Evolutionary conservation across 2,888 invertebrate genomes (phyloP).

Genomic region (Linnaemya vulpina): DNA sequence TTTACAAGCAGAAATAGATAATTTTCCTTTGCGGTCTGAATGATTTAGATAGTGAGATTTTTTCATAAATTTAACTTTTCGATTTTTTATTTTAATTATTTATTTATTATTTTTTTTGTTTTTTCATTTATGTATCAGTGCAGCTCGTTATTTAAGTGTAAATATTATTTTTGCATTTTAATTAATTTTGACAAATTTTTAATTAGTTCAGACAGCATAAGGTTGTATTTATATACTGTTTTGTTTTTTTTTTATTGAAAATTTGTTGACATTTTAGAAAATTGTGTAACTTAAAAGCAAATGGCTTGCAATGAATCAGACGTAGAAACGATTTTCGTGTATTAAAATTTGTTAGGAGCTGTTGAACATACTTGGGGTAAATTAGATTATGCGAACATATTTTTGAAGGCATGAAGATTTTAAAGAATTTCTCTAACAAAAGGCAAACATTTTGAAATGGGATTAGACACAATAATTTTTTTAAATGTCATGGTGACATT

Average conservation of each 20-base stretch:
- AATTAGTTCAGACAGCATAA: conserved; percentile 51
- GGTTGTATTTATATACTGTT: background rate
- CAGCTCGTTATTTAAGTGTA: conserved; percentile 10
- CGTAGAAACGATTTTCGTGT: background rate
- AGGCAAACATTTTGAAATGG: background rate
- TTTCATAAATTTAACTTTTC: conserved; percentile 30
- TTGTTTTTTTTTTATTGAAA: background rate
- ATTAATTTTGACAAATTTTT: conserved; percentile 62
- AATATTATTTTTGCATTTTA: conserved; percentile 54
- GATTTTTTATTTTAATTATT: background rate
- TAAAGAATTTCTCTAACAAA: background rate
- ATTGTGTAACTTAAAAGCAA: conserved; percentile 49
- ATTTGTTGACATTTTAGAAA: conserved; percentile 50
- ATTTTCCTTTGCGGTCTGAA: conserved; percentile 40
- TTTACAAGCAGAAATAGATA: conserved; percentile 10
- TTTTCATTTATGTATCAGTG: conserved; percentile 36
- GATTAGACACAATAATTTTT: too few species aligned
- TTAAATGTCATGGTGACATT: too few species aligned
- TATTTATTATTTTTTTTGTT: too few species aligned
- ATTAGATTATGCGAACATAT: background rate
- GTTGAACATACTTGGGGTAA: background rate
- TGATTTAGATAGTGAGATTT: conserved; percentile 50
- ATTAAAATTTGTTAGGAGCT: conserved; percentile 1
- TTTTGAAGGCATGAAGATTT: background rate
- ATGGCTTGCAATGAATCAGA: conserved; percentile 36